Conservation (phyloP, 2,113 vertebrate genomes). For the Lampris incognitus region DNA sequence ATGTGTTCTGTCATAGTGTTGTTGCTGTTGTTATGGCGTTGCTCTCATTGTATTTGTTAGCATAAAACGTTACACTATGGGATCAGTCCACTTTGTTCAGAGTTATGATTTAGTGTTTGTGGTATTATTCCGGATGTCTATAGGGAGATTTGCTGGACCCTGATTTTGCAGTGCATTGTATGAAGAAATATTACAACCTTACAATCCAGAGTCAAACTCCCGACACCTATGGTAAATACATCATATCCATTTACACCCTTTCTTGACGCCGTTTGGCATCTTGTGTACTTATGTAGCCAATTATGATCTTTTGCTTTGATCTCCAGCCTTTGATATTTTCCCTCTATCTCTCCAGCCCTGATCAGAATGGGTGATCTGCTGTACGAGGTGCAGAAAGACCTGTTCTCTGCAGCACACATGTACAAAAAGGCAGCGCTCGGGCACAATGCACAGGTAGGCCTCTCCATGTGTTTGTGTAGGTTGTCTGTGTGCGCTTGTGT, state of each 20-base stretch:
- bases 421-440: conserved; percentile 80
- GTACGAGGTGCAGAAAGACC: conserved; percentile 67
- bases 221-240: conserved; percentile 74
- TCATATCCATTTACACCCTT: not conserved
- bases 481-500: not conserved
- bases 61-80: no score
- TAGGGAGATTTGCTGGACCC: conserved; percentile 74
- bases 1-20: not conserved
- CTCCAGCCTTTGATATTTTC: not conserved
- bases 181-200: conserved; percentile 82
- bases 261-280: not conserved
- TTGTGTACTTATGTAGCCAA: not conserved
- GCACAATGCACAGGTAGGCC: conserved; percentile 80
- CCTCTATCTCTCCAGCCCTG: conserved; percentile 69
- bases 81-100: not conserved
- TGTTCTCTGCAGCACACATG: conserved; percentile 78
- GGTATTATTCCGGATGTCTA: conserved; percentile 1
- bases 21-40: not conserved
- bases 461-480: not conserved
- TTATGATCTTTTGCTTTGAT: not conserved
- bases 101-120: not conserved
- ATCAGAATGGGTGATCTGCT: conserved; percentile 83
- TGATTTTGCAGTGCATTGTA: conserved; percentile 65
- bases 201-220: conserved; percentile 75
- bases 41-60: no score